These are phyloP conservation scores for Micromesistius poutassou DNA, from an alignment of 2,797 vertebrate genomes.

Conservation along the genomic window DNA sequence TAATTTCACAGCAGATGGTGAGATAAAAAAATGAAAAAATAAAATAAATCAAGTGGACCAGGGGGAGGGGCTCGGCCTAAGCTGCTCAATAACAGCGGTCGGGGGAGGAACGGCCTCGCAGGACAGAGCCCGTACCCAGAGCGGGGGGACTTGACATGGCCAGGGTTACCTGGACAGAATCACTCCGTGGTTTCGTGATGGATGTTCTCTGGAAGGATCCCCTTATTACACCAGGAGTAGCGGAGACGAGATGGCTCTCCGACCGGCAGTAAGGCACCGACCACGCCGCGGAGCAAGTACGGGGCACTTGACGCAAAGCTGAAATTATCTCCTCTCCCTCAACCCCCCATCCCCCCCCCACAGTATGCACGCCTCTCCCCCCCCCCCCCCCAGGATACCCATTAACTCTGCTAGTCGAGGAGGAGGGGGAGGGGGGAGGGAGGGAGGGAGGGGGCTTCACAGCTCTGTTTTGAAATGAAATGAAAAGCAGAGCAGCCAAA, in stretches of 20 bases:
- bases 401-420: neutral
- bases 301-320: neutral
- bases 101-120: conserved; percentile 27
- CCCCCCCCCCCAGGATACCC: neutral
- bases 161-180: neutral
- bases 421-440: conserved; percentile 23
- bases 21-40: conserved; percentile 44
- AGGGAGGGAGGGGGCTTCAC: conserved; percentile 12
- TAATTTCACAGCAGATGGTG: conserved; percentile 77
- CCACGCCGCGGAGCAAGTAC: too few relatives aligned
- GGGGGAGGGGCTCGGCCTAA: conserved; percentile 49
- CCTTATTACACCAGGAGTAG: too few relatives aligned
- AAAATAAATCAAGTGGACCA: conserved; percentile 26
- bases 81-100: conserved; percentile 56
- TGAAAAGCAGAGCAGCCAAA: conserved; percentile 28
- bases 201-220: too few relatives aligned
- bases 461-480: conserved; percentile 36
- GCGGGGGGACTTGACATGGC: conserved; percentile 40
- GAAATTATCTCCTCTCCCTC: neutral
- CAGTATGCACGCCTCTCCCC: too few relatives aligned
- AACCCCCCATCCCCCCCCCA: too few relatives aligned
- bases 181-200: too few relatives aligned
- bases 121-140: conserved; percentile 16
- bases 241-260: neutral
- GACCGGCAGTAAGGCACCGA: too few relatives aligned